phyloP scores from a whole-genome alignment of 2,888 invertebrate genomes.

The Melipona beecheii region DNA sequence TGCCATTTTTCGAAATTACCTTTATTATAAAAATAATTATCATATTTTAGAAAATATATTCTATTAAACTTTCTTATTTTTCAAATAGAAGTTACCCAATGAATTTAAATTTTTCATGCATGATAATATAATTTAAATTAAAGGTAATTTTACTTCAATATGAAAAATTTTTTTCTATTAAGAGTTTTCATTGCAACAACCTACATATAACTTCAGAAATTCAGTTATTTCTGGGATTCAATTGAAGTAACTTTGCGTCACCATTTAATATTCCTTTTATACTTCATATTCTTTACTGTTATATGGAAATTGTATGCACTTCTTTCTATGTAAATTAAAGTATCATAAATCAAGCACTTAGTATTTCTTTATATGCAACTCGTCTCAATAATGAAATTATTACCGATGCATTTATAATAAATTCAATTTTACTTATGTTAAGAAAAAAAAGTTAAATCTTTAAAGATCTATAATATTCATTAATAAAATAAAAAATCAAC shows the following conservation, averaged over 20 bases:
- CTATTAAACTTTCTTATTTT: neutral
- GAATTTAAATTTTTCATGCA: neutral
- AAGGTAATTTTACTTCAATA: neutral
- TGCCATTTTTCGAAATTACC: neutral
- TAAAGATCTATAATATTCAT: neutral
- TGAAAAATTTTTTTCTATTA: neutral
- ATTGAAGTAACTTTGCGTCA: neutral
- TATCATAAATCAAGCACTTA: neutral
- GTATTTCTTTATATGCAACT: neutral
- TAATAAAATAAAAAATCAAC: neutral
- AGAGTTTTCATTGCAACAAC: neutral
- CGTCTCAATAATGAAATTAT: neutral
- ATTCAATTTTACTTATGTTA: neutral
- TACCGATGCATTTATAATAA: neutral
- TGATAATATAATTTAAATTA: neutral
- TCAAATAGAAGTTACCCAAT: neutral
- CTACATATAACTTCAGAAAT: neutral
- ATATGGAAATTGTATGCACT: neutral
- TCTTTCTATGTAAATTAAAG: slow-evolving; percentile 6
- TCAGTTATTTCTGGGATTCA: neutral
- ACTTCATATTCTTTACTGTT: neutral
- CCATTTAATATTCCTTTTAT: neutral
- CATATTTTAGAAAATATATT: neutral
- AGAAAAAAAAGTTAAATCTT: neutral
- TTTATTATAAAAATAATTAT: neutral